Evolutionary conservation across 2,888 invertebrate species (phyloP), one percentile per base, ranked within the genome.

Genomic region (Lasioglossum vierecki): DNA sequence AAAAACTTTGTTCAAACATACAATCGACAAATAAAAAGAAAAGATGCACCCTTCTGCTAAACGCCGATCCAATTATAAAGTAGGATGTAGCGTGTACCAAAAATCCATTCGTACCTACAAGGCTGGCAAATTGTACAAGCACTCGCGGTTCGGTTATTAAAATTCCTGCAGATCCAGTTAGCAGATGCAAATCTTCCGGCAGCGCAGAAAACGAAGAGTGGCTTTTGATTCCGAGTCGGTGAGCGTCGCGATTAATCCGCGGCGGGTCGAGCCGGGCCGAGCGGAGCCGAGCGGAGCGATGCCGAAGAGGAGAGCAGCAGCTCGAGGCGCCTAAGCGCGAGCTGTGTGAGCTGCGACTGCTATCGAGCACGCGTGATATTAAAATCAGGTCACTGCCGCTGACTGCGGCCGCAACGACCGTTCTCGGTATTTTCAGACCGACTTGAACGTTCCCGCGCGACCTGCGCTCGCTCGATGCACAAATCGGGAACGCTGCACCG

Each of bases 341-440:
- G 22, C n/a, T n/a, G 9, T 53, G 53, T 3, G 53, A 53, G n/a
- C 80, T 68, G 73, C 74, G 82, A 84, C 85, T 83, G 82, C 83
- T 75, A 83, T 90, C 76, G 88, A 79, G 73, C 82, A 87, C 86
- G 88, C 88, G 88, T 89, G 88, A 87, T 90, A 92, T 91, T 91
- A 88, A 88, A 91, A 92, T 90, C 92, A 87, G 91, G 91, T 91
- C 92, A 92, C 85, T 89, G 86, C 90, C 84, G 87, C 80, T 83
- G 83, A 76, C 78, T 81, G 74, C 80, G 85, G 84, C 44, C 85
- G 77, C 86, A 89, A 87, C 89, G 85, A 82, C 78, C 89, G 87
- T 85, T 86, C 89, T 80, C 82, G 91, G 83, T 89, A 90, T 88
- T 91, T 91, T 90, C 87, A 85, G 88, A 75, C 82, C 78, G 81